These are phyloP conservation scores for Epinotia demarniana DNA, from an alignment of 2,888 invertebrate species.

Conservation along the genomic window DNA sequence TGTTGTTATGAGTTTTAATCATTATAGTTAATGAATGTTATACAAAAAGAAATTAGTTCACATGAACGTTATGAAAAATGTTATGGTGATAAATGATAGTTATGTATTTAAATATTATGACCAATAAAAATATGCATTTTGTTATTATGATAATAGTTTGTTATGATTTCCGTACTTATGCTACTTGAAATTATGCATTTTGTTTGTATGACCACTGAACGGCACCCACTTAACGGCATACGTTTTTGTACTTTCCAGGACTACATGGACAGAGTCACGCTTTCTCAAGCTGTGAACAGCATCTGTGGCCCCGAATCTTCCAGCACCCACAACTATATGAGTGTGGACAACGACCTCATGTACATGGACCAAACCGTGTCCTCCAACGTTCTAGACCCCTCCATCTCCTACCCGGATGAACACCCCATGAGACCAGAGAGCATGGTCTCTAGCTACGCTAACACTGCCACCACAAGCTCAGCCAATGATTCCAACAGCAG, in stretches of 20 bases:
- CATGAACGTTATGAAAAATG: no score
- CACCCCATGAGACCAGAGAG: slow-evolving; percentile 63
- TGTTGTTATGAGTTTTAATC: no score
- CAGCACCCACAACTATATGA: slow-evolving; percentile 65
- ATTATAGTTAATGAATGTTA: no score
- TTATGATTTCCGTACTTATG: no score
- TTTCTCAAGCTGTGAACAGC: slow-evolving; percentile 79
- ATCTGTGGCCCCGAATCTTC: slow-evolving; percentile 75
- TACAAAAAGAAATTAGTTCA: no score
- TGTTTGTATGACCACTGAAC: no score
- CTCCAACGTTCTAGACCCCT: slow-evolving; percentile 69
- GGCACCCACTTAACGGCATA: no score
- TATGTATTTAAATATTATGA: no score
- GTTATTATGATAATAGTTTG: no score
- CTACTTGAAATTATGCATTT: no score
- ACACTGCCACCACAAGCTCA: slow-evolving; percentile 60
- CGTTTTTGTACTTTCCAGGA: slow-evolving; percentile 61
- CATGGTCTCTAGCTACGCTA: slow-evolving; percentile 66
- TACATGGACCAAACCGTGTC: slow-evolving; percentile 74
- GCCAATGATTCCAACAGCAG: slow-evolving; percentile 60
- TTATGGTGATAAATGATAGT: no score
- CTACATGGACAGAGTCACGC: slow-evolving; percentile 76
- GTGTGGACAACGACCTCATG: slow-evolving; percentile 75
- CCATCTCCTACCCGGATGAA: slow-evolving; percentile 68
- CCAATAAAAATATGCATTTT: no score